A percentile compares a stretch with the other conserved stretches of the same genome.
Conservation (phyloP, 1,140 invertebrate species). For the Ceratina australensis region DNA sequence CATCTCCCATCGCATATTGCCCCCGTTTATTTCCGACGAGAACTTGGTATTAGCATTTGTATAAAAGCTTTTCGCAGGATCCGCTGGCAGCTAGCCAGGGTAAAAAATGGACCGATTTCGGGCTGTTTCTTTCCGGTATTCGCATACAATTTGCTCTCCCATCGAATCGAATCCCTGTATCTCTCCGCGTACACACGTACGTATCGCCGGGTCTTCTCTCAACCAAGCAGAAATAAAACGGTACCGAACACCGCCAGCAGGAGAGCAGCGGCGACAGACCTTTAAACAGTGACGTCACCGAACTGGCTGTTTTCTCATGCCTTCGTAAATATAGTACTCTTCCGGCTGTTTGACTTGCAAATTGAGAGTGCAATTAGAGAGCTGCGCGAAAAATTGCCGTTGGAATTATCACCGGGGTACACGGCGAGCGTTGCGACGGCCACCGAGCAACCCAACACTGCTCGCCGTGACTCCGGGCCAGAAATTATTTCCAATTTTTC, state of each 20-base stretch:
- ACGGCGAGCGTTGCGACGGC: neutral
- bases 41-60: too few relatives aligned
- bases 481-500: too few relatives aligned
- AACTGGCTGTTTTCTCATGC: slow-evolving; percentile 56
- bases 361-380: slow-evolving; percentile 33
- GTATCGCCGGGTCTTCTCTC: neutral
- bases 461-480: too few relatives aligned
- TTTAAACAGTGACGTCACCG: slow-evolving; percentile 55
- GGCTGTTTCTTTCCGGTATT: slow-evolving; percentile 40
- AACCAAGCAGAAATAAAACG: slow-evolving; percentile 61
- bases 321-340: slow-evolving; percentile 59
- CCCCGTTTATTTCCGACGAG: too few relatives aligned
- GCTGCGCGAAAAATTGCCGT: slow-evolving; percentile 25
- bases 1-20: too few relatives aligned
- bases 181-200: slow-evolving; percentile 19
- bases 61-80: too few relatives aligned
- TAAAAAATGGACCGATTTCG: slow-evolving; percentile 9
- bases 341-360: slow-evolving; percentile 54
- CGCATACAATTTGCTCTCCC: slow-evolving; percentile 1
- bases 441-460: too few relatives aligned
- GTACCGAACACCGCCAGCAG: slow-evolving; percentile 51
- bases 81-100: slow-evolving; percentile 2
- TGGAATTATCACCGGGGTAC: slow-evolving; percentile 23
- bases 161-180: neutral
- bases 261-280: slow-evolving; percentile 50